phyloP scores from a whole-genome alignment of 2,113 vertebrate genomes.

The Heterotilapia buettikoferi region DNA sequence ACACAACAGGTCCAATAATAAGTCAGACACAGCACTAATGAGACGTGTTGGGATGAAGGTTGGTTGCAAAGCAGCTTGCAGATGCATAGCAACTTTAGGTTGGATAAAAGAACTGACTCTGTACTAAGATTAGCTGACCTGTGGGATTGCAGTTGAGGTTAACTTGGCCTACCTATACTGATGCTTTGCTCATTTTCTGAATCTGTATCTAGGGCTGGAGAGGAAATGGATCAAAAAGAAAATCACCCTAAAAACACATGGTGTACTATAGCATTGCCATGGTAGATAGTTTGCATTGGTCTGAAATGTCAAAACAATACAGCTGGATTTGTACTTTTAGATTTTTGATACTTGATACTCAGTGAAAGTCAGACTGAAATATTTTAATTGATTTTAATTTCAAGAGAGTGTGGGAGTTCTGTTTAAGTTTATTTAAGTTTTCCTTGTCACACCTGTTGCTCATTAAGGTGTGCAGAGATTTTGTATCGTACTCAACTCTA shows the following conservation, averaged over 20 bases:
- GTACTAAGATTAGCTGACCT: neutral
- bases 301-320: neutral
- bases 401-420: neutral
- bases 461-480: neutral
- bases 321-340: neutral
- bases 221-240: fast-evolving
- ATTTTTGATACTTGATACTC: neutral
- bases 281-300: neutral
- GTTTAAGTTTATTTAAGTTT: neutral
- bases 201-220: neutral
- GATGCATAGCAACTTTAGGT: neutral
- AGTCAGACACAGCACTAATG: neutral
- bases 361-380: too few relatives aligned
- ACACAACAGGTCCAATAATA: neutral
- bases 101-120: neutral
- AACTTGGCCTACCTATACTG: neutral
- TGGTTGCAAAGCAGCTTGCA: neutral
- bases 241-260: neutral
- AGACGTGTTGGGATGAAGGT: neutral
- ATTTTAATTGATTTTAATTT: fast-evolving
- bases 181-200: neutral
- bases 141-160: neutral
- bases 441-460: neutral
- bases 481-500: neutral
- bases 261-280: neutral